phyloP scores from a whole-genome alignment of 2,113 vertebrate species.

The Datnioides undecimradiatus region DNA sequence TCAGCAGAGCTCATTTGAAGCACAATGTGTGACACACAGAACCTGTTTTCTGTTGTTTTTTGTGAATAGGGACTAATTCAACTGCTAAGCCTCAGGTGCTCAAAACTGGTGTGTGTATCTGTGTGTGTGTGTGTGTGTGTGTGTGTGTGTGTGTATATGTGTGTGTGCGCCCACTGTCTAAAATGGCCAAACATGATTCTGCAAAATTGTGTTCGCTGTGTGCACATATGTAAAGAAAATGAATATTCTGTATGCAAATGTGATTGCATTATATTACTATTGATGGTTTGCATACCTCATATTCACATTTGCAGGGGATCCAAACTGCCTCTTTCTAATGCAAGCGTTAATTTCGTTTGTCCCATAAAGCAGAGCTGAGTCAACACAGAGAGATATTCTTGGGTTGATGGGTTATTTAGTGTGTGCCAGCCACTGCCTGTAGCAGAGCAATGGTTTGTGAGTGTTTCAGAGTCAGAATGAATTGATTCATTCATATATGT shows the following conservation, averaged over 20 bases:
- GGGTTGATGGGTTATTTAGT: slow-evolving; percentile 14
- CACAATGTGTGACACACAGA: slow-evolving; percentile 45
- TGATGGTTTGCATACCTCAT: not conserved
- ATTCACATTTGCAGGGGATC: not conserved
- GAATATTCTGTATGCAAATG: slow-evolving; percentile 16
- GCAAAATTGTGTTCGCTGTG: not conserved
- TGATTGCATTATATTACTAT: too few species aligned
- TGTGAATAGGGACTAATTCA: slow-evolving; percentile 22
- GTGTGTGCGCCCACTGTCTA: too few species aligned
- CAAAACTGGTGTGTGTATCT: not conserved
- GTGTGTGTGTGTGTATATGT: too few species aligned
- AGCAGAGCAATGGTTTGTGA: not conserved
- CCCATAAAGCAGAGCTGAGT: slow-evolving; percentile 1
- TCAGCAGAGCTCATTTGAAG: slow-evolving; percentile 51
- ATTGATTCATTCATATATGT: slow-evolving; percentile 24
- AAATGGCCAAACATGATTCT: not conserved
- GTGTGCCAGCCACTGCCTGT: not conserved
- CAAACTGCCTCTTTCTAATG: not conserved
- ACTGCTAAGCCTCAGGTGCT: slow-evolving; percentile 12
- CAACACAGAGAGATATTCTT: slow-evolving; percentile 19
- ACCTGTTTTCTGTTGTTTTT: slow-evolving; percentile 17
- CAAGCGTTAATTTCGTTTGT: not conserved
- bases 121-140: too few species aligned
- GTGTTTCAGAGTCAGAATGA: slow-evolving; percentile 23
- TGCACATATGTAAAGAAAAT: not conserved